These are phyloP conservation scores for Leptopilina boulardi DNA, from an alignment of 1,140 invertebrate species.

Conservation along the genomic window DNA sequence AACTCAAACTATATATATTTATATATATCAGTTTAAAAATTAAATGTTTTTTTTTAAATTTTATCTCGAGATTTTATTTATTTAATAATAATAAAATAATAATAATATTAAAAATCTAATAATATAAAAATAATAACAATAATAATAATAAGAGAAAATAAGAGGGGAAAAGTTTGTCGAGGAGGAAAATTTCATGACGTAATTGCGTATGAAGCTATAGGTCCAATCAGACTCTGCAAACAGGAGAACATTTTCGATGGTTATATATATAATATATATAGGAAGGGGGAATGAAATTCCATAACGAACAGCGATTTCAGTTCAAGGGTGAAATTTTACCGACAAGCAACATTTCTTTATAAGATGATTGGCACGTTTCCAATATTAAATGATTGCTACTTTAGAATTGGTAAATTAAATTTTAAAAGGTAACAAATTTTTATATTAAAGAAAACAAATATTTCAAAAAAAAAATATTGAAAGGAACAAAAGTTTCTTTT, in stretches of 20 bases:
- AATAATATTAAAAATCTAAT: neutral
- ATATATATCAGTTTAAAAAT: no score
- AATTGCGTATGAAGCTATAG: slow-evolving; percentile 50
- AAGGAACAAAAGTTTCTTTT: no score
- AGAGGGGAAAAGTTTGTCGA: neutral
- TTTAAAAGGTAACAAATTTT: neutral
- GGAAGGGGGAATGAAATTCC: slow-evolving; percentile 35
- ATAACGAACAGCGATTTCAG: slow-evolving; percentile 38
- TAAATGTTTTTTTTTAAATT: no score
- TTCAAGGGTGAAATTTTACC: slow-evolving; percentile 12
- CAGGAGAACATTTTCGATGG: slow-evolving; percentile 49
- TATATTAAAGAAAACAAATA: no score
- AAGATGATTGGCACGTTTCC: neutral
- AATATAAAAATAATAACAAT: neutral
- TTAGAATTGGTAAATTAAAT: neutral
- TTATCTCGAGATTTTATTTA: no score
- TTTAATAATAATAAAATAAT: no score
- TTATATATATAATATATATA: no score
- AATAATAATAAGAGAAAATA: slow-evolving; percentile 26
- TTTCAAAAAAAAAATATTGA: no score
- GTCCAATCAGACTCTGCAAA: slow-evolving; percentile 54
- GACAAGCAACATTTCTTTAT: neutral
- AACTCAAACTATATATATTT: no score
- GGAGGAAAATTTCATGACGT: slow-evolving; percentile 37
- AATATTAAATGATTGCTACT: neutral